These are phyloP conservation scores for Palloptera scutellata DNA, from an alignment of 2,888 invertebrate species.

Conservation along the genomic window DNA sequence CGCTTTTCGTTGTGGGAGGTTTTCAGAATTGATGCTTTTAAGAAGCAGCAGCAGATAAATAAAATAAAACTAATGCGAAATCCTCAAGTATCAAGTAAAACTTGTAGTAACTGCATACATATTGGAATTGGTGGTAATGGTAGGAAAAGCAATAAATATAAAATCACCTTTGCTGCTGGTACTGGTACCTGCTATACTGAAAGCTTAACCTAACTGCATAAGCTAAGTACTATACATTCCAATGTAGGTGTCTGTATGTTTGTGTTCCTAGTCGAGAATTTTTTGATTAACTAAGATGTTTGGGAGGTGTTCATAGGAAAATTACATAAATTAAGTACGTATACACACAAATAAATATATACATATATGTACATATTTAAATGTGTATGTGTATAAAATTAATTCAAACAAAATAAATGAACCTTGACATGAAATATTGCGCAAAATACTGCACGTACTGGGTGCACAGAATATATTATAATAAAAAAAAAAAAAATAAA, in stretches of 20 bases:
- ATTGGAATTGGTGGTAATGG: background rate
- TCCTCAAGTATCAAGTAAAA: too few species aligned
- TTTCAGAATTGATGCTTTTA: too few species aligned
- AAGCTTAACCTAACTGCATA: background rate
- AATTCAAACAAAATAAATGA: constrained; percentile 17
- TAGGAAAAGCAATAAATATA: constrained; percentile 26
- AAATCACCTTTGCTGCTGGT: constrained; percentile 12
- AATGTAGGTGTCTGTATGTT: background rate
- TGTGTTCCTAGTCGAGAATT: background rate
- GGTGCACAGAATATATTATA: background rate
- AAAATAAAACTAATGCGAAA: too few species aligned
- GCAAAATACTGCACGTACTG: background rate
- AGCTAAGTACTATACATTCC: background rate
- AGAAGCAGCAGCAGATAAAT: too few species aligned
- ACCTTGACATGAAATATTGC: constrained; percentile 1
- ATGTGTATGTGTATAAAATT: background rate
- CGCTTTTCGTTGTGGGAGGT: too few species aligned
- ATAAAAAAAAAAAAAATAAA: background rate
- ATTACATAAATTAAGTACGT: constrained; percentile 22
- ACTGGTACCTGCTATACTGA: background rate
- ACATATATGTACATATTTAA: too few species aligned
- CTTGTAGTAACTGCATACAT: too few species aligned
- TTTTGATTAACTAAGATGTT: constrained; percentile 24
- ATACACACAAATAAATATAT: too few species aligned
- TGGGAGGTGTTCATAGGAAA: constrained; percentile 11